Percentiles rank a stretch among this genome's conserved stretches.
Evolutionary conservation across 2,888 invertebrate genomes (phyloP).

Genomic region (Ptychoptera contaminata): DNA sequence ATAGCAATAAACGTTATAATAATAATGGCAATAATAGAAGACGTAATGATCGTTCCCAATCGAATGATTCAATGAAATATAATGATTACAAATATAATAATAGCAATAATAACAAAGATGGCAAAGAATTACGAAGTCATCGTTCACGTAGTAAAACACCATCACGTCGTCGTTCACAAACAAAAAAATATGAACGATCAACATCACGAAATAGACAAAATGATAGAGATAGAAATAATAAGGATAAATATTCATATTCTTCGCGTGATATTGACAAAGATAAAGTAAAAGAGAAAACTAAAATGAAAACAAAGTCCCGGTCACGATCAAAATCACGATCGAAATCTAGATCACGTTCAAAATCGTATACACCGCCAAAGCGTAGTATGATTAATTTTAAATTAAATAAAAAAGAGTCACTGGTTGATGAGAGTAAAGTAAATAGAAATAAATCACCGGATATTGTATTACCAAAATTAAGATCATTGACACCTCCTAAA

Average conservation of each 20-base stretch:
- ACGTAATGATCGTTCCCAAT: constrained; percentile 5
- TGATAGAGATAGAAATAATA: no score
- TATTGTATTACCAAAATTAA: no score
- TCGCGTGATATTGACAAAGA: neutral
- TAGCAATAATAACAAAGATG: constrained; percentile 3
- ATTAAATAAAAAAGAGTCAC: no score
- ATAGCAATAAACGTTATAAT: no score
- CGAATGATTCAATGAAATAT: constrained; percentile 1
- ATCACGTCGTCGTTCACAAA: constrained; percentile 16
- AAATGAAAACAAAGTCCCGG: neutral
- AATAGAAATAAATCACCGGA: no score
- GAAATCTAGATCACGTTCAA: neutral
- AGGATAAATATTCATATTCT: no score
- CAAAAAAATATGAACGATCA: no score
- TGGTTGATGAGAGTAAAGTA: no score
- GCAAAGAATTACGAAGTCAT: constrained; percentile 10
- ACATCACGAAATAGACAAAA: no score
- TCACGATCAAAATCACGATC: neutral
- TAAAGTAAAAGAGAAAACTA: neutral
- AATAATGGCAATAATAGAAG: constrained; percentile 2
- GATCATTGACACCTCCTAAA: no score
- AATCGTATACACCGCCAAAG: neutral
- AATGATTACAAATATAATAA: constrained; percentile 7
- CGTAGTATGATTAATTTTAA: no score
- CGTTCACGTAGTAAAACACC: constrained; percentile 15